These are phyloP conservation scores for Pheosia tremula DNA, from an alignment of 2,888 invertebrate species.

Conservation along the genomic window DNA sequence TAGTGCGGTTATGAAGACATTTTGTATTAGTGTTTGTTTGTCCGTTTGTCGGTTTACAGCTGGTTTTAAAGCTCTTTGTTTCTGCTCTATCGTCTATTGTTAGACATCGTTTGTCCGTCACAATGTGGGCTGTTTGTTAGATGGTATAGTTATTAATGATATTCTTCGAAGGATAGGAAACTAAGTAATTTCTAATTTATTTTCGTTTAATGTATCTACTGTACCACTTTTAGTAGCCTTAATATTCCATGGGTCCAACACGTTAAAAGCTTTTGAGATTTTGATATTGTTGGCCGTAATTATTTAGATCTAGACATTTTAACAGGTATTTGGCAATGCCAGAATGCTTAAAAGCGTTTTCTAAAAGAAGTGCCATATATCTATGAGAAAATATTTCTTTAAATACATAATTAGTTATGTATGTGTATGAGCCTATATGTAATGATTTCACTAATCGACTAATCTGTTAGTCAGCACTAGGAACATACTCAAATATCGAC, in stretches of 20 bases:
- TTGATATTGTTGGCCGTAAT: no score
- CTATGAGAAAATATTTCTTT: no score
- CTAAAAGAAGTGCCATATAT: no score
- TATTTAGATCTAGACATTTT: no score
- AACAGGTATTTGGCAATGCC: no score
- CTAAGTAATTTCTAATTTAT: background rate
- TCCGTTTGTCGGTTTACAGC: conserved; percentile 39
- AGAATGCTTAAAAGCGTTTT: no score
- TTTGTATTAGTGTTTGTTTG: conserved; percentile 35
- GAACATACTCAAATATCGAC: no score
- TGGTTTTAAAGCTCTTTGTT: conserved; percentile 19
- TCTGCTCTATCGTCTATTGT: conserved; percentile 19
- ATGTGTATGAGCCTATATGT: no score
- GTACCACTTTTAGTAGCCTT: background rate
- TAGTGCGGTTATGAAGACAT: conserved; percentile 60
- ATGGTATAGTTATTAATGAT: conserved; percentile 15
- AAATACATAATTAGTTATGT: no score
- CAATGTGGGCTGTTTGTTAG: conserved; percentile 25
- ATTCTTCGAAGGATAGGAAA: conserved; percentile 12
- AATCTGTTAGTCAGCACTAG: no score
- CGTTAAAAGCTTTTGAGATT: no score
- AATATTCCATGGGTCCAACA: background rate
- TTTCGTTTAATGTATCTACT: background rate
- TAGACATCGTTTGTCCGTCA: conserved; percentile 17
- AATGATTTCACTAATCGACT: no score